A percentile compares a stretch with the other conserved stretches of the same genome.
Evolutionary conservation across 2,797 vertebrate genomes (phyloP).

Genomic region (Agapornis canus): DNA sequence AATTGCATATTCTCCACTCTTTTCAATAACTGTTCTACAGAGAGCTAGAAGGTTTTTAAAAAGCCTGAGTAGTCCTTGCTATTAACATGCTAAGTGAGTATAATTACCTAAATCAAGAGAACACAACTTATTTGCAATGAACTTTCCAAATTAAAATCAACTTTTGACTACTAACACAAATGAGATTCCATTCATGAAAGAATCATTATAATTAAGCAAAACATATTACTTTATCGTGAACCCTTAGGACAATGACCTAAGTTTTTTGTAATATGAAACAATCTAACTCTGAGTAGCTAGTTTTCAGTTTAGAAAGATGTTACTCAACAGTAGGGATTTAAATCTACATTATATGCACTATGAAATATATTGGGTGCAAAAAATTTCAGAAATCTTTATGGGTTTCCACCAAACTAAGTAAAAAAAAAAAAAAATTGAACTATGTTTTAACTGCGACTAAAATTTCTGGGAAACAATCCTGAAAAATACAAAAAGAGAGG

Average conservation of each 20-base stretch:
- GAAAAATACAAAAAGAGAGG: background rate
- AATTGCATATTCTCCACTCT: slow-evolving; percentile 20
- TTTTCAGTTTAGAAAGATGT: background rate
- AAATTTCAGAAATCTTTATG: background rate
- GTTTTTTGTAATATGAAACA: background rate
- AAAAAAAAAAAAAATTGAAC: background rate
- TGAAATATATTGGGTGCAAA: background rate
- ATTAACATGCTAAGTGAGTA: slow-evolving; percentile 62
- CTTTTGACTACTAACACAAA: slow-evolving; percentile 56
- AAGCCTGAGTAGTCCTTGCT: slow-evolving; percentile 32
- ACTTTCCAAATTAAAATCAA: slow-evolving; percentile 69
- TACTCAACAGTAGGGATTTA: background rate
- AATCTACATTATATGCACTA: background rate
- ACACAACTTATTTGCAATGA: slow-evolving; percentile 65
- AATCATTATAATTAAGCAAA: slow-evolving; percentile 55
- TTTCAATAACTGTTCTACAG: slow-evolving; percentile 65
- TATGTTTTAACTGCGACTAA: background rate
- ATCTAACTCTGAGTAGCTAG: background rate
- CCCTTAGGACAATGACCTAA: slow-evolving; percentile 44
- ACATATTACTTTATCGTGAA: slow-evolving; percentile 36
- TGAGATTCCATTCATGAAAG: slow-evolving; percentile 51
- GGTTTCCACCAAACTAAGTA: background rate
- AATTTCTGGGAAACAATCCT: background rate
- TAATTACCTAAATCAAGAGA: slow-evolving; percentile 69
- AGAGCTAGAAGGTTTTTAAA: slow-evolving; percentile 56